Evolutionary conservation across 1,140 invertebrate genomes (phyloP).

Genomic region (Harpegnathos saltator): DNA sequence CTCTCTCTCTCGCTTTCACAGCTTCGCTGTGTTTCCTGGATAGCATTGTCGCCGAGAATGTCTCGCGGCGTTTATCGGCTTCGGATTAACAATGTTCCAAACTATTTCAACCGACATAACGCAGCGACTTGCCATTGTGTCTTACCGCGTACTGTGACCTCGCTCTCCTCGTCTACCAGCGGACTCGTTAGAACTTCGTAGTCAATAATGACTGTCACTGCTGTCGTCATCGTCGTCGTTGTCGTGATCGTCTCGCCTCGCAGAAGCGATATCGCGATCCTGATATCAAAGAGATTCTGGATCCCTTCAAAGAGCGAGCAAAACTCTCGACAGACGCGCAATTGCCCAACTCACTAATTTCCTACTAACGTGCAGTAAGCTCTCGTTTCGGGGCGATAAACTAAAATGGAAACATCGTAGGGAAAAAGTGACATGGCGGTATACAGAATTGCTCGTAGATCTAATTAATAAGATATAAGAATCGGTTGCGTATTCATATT

Average conservation of each 20-base stretch:
- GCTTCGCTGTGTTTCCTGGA: slow-evolving; percentile 42
- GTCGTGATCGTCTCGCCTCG: not conserved
- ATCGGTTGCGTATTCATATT: not conserved
- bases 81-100: slow-evolving; percentile 74
- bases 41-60: slow-evolving; percentile 57
- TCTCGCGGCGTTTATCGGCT: slow-evolving; percentile 60
- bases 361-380: not conserved
- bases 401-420: not conserved
- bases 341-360: not conserved
- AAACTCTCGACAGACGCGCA: not conserved
- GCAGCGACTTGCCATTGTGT: slow-evolving; percentile 67
- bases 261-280: slow-evolving; percentile 14
- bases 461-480: slow-evolving; percentile 11
- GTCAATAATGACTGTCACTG: slow-evolving; percentile 32
- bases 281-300: slow-evolving; percentile 1
- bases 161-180: slow-evolving; percentile 24
- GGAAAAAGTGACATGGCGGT: not conserved
- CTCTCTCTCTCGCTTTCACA: slow-evolving; percentile 4
- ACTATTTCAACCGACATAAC: slow-evolving; percentile 67
- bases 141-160: slow-evolving; percentile 52
- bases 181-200: slow-evolving; percentile 58
- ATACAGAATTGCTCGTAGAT: not conserved
- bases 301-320: not conserved
- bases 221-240: not conserved
- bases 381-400: not conserved